phyloP scores from a whole-genome alignment of 2,888 invertebrate genomes.

The Torymus tubicola region DNA sequence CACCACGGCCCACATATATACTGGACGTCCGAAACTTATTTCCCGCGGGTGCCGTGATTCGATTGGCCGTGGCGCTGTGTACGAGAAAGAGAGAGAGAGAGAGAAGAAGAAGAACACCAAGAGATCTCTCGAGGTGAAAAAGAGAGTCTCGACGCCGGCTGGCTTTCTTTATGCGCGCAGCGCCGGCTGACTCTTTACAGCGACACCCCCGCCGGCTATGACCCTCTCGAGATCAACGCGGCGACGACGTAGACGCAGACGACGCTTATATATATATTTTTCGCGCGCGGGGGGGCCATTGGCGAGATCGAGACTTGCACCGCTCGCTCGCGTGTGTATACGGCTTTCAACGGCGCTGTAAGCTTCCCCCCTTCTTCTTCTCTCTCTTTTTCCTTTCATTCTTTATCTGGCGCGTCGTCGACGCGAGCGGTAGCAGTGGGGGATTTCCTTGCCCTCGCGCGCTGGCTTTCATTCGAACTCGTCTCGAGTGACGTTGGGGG shows the following conservation, averaged over 20 bases:
- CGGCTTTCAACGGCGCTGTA: not conserved
- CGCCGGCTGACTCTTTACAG: slow-evolving; percentile 32
- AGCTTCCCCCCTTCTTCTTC: not conserved
- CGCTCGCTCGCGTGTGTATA: slow-evolving; percentile 6
- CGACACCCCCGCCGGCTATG: slow-evolving; percentile 38
- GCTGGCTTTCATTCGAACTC: not conserved
- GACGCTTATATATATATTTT: not conserved
- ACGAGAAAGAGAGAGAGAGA: not conserved
- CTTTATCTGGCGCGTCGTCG: slow-evolving; percentile 2
- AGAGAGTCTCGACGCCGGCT: slow-evolving; percentile 21
- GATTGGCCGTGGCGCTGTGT: slow-evolving; percentile 65
- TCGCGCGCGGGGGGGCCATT: not conserved
- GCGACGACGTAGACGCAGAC: not conserved
- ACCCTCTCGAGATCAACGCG: slow-evolving; percentile 48
- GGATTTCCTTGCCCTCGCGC: not conserved
- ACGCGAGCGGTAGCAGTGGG: too few species aligned
- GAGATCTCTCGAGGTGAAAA: slow-evolving; percentile 28
- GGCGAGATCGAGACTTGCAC: slow-evolving; percentile 24
- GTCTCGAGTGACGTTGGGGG: not conserved
- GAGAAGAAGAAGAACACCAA: not conserved
- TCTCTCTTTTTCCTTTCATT: slow-evolving; percentile 3
- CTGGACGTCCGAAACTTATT: slow-evolving; percentile 72
- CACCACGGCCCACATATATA: slow-evolving; percentile 58
- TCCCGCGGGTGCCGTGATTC: slow-evolving; percentile 73
- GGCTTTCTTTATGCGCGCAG: slow-evolving; percentile 52